A percentile compares a stretch with the other conserved stretches of the same genome.
These are phyloP conservation scores for Taphrorychus bicolor DNA, from an alignment of 2,888 invertebrate genomes.

Conservation along the genomic window DNA sequence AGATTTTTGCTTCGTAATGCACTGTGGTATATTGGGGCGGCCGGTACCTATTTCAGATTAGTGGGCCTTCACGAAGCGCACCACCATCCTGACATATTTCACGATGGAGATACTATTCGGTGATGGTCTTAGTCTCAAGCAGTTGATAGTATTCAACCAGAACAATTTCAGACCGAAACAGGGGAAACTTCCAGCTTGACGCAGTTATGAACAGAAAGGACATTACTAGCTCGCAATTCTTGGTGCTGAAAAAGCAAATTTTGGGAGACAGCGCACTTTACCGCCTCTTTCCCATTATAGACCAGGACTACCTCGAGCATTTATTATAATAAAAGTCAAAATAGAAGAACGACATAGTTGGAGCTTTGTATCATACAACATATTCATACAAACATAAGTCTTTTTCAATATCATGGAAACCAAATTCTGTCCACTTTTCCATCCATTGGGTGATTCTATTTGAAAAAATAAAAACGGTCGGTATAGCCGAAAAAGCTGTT, in stretches of 20 bases:
- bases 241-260: constrained; percentile 72
- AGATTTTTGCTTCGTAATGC: constrained; percentile 59
- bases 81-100: constrained; percentile 80
- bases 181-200: constrained; percentile 78
- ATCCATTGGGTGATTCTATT: too few species aligned
- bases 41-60: constrained; percentile 68
- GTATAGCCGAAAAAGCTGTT: too few species aligned
- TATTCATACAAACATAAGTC: constrained; percentile 61
- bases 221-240: constrained; percentile 69
- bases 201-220: constrained; percentile 76
- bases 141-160: too few species aligned
- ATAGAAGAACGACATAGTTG: constrained; percentile 65
- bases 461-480: too few species aligned
- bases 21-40: constrained; percentile 67
- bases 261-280: constrained; percentile 83
- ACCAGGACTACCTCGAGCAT: constrained; percentile 74
- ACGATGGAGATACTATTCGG: constrained; percentile 77
- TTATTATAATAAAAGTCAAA: constrained; percentile 55
- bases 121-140: constrained; percentile 52
- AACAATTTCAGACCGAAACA: too few species aligned
- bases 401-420: too few species aligned
- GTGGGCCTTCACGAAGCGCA: constrained; percentile 79
- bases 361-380: constrained; percentile 62
- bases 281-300: constrained; percentile 82
- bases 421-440: too few species aligned